Percentiles rank a stretch among this genome's conserved stretches.
Conservation (phyloP, 2,888 invertebrate species). For the Heliconius charithonia region DNA sequence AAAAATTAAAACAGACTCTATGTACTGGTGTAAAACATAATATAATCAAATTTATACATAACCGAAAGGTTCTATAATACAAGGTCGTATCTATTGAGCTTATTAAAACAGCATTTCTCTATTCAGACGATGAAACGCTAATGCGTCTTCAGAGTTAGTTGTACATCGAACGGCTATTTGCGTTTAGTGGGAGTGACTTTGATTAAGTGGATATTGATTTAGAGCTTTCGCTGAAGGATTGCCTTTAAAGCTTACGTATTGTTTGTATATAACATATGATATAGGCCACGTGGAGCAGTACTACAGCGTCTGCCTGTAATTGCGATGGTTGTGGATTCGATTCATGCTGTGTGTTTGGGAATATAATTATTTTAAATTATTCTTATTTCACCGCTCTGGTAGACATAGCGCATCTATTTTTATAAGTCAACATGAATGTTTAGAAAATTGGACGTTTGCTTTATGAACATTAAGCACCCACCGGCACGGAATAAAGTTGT, state of each 20-base stretch:
- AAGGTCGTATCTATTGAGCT: not conserved
- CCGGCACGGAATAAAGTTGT: no score
- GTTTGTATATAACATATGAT: no score
- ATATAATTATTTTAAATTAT: no score
- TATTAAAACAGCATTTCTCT: not conserved
- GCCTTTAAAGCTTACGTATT: not conserved
- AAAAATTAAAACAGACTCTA: no score
- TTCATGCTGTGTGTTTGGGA: no score
- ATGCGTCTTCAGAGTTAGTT: constrained; percentile 4
- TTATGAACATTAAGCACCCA: no score
- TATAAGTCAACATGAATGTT: not conserved
- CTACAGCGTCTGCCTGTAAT: no score
- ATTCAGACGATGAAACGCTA: not conserved
- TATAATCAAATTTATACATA: no score
- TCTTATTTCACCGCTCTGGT: not conserved
- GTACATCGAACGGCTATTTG: constrained; percentile 18
- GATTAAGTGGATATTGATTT: constrained; percentile 18
- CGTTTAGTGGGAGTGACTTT: constrained; percentile 3
- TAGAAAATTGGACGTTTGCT: not conserved
- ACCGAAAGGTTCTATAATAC: no score
- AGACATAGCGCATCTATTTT: not conserved
- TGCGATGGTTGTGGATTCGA: no score
- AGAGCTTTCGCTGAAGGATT: constrained; percentile 2
- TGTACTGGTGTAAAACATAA: no score
- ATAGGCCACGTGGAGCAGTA: no score